These are phyloP conservation scores for Gallirallus australis DNA, from an alignment of 2,797 vertebrate genomes.

Conservation along the genomic window DNA sequence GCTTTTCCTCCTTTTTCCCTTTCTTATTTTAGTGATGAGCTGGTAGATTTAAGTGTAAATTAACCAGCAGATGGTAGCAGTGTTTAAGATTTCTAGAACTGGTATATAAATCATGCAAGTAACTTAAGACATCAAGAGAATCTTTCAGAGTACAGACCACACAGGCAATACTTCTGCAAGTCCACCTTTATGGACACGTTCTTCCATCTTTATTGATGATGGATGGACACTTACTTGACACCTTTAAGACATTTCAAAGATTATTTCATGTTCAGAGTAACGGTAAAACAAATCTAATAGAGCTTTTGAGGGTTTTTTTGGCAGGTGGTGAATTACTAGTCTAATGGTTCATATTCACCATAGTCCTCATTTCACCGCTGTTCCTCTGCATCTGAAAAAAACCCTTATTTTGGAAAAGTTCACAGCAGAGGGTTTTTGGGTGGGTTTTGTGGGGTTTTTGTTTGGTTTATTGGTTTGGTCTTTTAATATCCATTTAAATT, in stretches of 20 bases:
- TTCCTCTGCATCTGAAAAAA: background rate
- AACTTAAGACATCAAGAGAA: background rate
- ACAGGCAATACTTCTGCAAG: background rate
- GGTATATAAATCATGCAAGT: background rate
- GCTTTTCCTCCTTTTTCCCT: background rate
- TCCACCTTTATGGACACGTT: background rate
- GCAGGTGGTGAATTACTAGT: background rate
- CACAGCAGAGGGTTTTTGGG: background rate
- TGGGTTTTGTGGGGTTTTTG: too few species aligned
- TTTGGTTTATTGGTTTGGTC: background rate
- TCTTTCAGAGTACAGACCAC: background rate
- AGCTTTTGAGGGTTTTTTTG: background rate
- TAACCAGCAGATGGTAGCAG: conserved; percentile 70
- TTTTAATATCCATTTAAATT: background rate
- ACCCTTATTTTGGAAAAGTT: background rate
- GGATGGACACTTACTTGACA: background rate
- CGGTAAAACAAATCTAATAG: background rate
- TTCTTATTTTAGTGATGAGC: background rate
- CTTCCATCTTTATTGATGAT: background rate
- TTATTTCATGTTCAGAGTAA: background rate
- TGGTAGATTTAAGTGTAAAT: background rate
- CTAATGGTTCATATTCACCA: background rate
- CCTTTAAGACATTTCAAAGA: background rate
- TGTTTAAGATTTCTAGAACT: conserved; percentile 26
- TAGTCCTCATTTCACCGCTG: background rate